A percentile compares a stretch with the other conserved stretches of the same genome.
Conservation (phyloP, 2,888 invertebrate species). For the Coecobrya sp. region DNA sequence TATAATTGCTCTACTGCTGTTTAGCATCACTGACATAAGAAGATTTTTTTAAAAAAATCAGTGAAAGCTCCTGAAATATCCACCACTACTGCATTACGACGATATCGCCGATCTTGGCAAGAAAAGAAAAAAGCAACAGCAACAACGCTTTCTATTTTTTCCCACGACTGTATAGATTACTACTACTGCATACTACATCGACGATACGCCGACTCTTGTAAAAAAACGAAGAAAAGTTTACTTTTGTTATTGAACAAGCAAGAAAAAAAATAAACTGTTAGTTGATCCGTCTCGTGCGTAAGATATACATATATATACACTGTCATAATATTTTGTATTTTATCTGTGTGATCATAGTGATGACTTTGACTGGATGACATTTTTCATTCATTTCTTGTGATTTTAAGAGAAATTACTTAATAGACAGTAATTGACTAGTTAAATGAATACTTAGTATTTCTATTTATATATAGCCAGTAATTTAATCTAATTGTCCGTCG, state of each 20-base stretch:
- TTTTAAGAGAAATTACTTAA: conserved; percentile 21
- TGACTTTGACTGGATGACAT: conserved; percentile 36
- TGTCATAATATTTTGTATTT: background rate
- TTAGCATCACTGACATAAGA: background rate
- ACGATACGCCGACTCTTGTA: background rate
- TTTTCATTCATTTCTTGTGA: conserved; percentile 11
- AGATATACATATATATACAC: background rate
- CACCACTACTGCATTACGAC: background rate
- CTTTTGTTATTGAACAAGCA: conserved; percentile 17
- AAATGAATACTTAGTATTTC: background rate
- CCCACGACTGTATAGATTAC: background rate
- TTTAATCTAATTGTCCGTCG: conserved; percentile 63
- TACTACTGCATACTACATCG: background rate
- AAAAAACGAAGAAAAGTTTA: background rate
- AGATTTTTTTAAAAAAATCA: background rate
- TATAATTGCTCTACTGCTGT: background rate
- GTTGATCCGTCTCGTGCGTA: background rate
- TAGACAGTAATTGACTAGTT: conserved; percentile 20
- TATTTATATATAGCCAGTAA: background rate
- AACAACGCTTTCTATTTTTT: background rate
- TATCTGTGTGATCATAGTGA: conserved; percentile 28
- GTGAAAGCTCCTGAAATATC: background rate
- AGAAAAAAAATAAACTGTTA: conserved; percentile 1
- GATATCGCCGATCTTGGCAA: background rate
- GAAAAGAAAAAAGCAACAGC: conserved; percentile 22